Conservation (phyloP, 92 coral and sea anemone genomes). For the Palythoa grandiflora region DNA sequence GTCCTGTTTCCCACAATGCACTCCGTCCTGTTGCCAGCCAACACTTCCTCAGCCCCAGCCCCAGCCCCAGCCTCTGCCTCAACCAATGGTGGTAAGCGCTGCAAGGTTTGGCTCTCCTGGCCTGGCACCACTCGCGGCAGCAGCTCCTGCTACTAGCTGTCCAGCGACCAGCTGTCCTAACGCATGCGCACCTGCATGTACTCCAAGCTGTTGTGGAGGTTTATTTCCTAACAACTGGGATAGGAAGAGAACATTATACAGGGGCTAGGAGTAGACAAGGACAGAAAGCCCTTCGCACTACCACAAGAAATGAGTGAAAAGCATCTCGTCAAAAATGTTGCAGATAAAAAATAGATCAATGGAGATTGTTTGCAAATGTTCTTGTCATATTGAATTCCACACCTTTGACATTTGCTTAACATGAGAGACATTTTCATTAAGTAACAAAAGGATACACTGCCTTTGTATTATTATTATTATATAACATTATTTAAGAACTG, state of each 20-base stretch:
- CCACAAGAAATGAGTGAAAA: background rate
- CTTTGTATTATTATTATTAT: too few species aligned
- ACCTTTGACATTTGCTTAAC: background rate
- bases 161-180: slow-evolving; percentile 81
- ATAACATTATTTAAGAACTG: too few species aligned
- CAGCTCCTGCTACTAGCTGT: slow-evolving; percentile 55
- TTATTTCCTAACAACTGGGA: slow-evolving; percentile 80
- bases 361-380: background rate
- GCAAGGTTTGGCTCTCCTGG: slow-evolving; percentile 36
- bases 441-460: background rate
- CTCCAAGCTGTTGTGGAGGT: slow-evolving; percentile 75
- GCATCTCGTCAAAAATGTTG: background rate
- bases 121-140: slow-evolving; percentile 15
- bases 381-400: too few species aligned
- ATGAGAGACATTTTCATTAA: background rate
- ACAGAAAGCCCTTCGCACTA: background rate
- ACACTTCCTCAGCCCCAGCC: slow-evolving; percentile 48
- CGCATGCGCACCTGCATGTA: slow-evolving; percentile 92
- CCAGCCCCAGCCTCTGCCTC: slow-evolving; percentile 60
- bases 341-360: background rate
- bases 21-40: slow-evolving; percentile 68
- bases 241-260: slow-evolving; percentile 53
- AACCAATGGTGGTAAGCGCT: slow-evolving; percentile 39
- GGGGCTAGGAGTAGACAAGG: slow-evolving; percentile 9
- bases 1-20: slow-evolving; percentile 80